phyloP scores from a whole-genome alignment of 2,797 vertebrate genomes.

The Pseudocheirus occidentalis region DNA sequence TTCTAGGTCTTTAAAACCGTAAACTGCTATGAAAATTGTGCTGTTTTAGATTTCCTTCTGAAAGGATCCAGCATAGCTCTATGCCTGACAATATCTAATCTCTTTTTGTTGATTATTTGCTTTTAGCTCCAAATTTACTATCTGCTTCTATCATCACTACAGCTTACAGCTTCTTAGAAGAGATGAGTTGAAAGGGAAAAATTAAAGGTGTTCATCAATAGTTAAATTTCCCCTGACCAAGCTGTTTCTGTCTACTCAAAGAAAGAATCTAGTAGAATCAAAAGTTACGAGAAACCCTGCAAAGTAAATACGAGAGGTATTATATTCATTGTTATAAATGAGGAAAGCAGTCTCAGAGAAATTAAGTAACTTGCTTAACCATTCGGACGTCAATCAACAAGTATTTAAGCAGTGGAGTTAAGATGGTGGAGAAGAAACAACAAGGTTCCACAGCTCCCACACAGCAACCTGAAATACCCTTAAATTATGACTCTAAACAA shows the following conservation, averaged over 20 bases:
- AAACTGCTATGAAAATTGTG: neutral
- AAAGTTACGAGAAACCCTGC: neutral
- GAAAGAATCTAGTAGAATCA: neutral
- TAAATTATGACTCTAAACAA: too few species aligned
- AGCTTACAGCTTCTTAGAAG: neutral
- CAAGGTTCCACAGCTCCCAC: too few species aligned
- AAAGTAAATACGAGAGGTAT: neutral
- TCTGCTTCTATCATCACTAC: neutral
- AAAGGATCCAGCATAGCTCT: neutral
- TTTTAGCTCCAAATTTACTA: neutral
- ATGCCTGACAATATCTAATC: neutral
- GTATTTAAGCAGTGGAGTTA: too few species aligned
- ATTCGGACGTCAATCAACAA: neutral
- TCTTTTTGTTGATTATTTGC: too few species aligned
- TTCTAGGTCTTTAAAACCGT: neutral
- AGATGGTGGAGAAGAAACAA: too few species aligned
- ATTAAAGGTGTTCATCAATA: neutral
- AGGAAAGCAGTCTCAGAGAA: neutral
- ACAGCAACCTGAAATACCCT: too few species aligned
- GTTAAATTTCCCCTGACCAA: neutral
- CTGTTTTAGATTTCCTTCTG: neutral
- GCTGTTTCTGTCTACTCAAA: neutral
- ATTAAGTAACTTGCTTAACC: neutral
- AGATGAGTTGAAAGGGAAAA: neutral
- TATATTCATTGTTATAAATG: neutral